phyloP scores from a whole-genome alignment of 2,888 invertebrate genomes.

The Ischnura elegans region DNA sequence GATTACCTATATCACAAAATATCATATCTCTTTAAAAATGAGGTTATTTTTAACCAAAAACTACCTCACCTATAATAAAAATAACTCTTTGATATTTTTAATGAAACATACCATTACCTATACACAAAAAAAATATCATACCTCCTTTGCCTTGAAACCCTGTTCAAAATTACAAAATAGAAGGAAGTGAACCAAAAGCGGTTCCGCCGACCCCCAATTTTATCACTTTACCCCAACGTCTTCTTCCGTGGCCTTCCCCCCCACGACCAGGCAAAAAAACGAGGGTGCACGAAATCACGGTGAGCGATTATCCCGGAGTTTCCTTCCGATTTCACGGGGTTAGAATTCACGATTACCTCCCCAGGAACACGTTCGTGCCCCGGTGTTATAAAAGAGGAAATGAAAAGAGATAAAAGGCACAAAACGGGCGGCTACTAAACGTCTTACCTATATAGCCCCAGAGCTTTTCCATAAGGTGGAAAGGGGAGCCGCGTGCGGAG shows the following conservation, averaged over 20 bases:
- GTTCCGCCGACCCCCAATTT: background rate
- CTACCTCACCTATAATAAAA: too few species aligned
- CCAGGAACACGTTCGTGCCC: slow-evolving; percentile 57
- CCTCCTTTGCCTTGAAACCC: background rate
- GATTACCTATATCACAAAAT: too few species aligned
- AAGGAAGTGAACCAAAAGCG: slow-evolving; percentile 6
- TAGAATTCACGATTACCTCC: slow-evolving; percentile 52
- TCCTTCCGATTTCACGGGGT: slow-evolving; percentile 55
- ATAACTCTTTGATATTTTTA: too few species aligned
- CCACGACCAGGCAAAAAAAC: background rate
- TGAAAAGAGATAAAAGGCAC: background rate
- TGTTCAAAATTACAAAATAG: background rate
- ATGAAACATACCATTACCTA: too few species aligned
- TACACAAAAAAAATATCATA: background rate
- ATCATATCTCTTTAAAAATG: too few species aligned
- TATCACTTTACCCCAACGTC: background rate
- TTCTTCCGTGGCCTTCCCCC: background rate
- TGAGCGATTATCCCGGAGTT: slow-evolving; percentile 42
- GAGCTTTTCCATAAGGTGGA: background rate
- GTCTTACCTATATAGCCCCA: slow-evolving; percentile 8
- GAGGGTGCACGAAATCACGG: slow-evolving; percentile 55
- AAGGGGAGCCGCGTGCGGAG: background rate
- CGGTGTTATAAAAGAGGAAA: slow-evolving; percentile 42
- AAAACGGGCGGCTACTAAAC: slow-evolving; percentile 19
- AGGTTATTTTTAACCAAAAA: too few species aligned